Base-by-base conservation (phyloP, 2,888 invertebrate species). In the Hyppa rectilinea region DNA sequence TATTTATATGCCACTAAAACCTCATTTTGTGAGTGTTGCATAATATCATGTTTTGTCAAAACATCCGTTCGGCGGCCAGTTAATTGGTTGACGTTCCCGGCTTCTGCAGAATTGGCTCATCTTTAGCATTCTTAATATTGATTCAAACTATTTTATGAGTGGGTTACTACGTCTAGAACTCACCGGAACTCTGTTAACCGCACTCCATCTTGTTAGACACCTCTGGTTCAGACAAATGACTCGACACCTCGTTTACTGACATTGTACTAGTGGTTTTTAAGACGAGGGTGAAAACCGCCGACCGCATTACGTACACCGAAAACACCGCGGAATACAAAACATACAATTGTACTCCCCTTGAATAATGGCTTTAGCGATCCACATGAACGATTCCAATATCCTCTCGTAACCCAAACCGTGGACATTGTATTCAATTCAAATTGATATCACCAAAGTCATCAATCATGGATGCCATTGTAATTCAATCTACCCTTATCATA, bases 1-100 rank as follows among this genome's bases (percentile, higher is more conserved):
- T 86, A 85, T 84, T 82, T 80, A 84, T 83, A 85, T 80, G 81
- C 84, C 81, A 86, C 75, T 83, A 74, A 87, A 86, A 84, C 82
- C 80, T 81, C 69, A 83, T 85, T 87, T 82, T 80, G 82, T 83
- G 78, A 87, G 86, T 87, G 81, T 84, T 82, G 77, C n/a, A 36
- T 60, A 77, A 71, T 55, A 55, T 31, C 49, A 49, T 61, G 56
- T 68, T 75, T 71, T 70, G 60, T 58, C 63, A 69, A 69, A 79
- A 79, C 49, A 66, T 72, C 40, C 29, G 20, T 59, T 65, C 38
- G n/a, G 36, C 55, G 23, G 29, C 34, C 47, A 26, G 58, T 40
- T 34, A 47, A 38, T n/a, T 29, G 20, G 1, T 45, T 14, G 2
- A 49, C 12, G 20, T 29, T 43, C n/a, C 34, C 38, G 9, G 2